Conservation (phyloP, 2,888 invertebrate genomes). For the Dynastes hyllus region DNA sequence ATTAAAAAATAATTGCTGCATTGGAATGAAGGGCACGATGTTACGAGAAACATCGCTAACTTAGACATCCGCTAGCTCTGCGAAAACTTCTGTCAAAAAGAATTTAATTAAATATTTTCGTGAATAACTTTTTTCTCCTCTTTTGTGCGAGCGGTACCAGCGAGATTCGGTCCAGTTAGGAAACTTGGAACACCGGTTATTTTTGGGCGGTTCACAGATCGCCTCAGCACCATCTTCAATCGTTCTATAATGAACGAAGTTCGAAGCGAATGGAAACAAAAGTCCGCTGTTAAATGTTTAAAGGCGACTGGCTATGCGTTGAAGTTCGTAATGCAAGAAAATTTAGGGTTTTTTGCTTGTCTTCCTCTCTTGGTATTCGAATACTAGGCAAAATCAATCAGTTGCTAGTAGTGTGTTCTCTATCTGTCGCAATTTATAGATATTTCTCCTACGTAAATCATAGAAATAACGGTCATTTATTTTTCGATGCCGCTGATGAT, state of each 20-base stretch:
- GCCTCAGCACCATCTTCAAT: neutral
- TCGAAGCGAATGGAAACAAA: conserved; percentile 12
- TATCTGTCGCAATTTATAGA: too few species aligned
- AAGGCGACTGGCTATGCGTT: neutral
- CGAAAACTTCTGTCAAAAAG: conserved; percentile 33
- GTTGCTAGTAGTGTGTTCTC: too few species aligned
- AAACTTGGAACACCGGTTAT: conserved; percentile 15
- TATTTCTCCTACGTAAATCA: too few species aligned
- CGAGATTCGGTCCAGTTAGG: neutral
- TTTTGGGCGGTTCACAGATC: neutral
- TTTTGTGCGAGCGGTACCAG: conserved; percentile 8
- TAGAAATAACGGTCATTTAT: too few species aligned
- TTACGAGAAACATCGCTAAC: neutral
- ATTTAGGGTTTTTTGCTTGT: neutral
- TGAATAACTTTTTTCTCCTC: conserved; percentile 24
- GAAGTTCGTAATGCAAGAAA: neutral
- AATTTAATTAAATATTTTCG: conserved; percentile 45
- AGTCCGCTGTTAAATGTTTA: conserved; percentile 2
- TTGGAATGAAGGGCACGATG: conserved; percentile 14
- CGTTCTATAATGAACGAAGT: conserved; percentile 15
- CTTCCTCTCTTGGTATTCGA: neutral
- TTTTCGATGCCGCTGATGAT: too few species aligned
- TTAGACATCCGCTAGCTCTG: conserved; percentile 17
- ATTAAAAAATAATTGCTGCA: conserved; percentile 34
- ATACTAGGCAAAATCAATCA: neutral